Percentiles rank a stretch among this genome's conserved stretches.
These are phyloP conservation scores for Rhea pennata DNA, from an alignment of 2,113 vertebrate species.

Conservation along the genomic window DNA sequence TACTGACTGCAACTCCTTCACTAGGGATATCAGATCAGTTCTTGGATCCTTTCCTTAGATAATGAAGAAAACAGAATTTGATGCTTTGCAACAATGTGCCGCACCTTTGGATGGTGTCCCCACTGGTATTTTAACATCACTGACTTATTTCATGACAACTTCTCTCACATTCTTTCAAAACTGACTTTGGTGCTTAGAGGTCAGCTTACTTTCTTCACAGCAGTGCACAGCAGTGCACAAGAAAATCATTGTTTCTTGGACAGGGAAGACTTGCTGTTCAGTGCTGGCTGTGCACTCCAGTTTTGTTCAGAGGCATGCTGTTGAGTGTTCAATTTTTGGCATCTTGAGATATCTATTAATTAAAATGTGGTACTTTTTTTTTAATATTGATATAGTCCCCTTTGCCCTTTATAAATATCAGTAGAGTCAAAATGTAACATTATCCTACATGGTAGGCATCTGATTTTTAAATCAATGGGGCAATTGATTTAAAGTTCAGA, in stretches of 20 bases:
- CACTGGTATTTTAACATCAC: neutral
- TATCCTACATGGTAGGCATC: neutral
- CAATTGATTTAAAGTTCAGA: constrained; percentile 2
- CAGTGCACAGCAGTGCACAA: neutral
- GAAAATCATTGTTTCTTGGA: neutral
- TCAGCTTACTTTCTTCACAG: neutral
- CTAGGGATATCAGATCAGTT: neutral
- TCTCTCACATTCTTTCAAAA: neutral
- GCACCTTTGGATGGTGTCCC: neutral
- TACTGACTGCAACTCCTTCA: neutral
- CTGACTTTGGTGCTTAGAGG: neutral
- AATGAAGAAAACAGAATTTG: neutral
- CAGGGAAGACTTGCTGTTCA: neutral
- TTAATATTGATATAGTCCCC: neutral
- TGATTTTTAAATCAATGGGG: constrained; percentile 9
- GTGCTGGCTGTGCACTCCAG: neutral
- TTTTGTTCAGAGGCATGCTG: neutral
- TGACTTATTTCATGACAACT: neutral
- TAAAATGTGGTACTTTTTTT: neutral
- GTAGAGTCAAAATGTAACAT: neutral
- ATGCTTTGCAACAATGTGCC: neutral
- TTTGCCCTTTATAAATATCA: neutral
- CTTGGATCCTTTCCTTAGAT: neutral
- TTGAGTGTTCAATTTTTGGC: neutral
- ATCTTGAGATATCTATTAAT: neutral